Base-by-base conservation (phyloP, 2,113 vertebrate genomes). In the Proteles cristata region DNA sequence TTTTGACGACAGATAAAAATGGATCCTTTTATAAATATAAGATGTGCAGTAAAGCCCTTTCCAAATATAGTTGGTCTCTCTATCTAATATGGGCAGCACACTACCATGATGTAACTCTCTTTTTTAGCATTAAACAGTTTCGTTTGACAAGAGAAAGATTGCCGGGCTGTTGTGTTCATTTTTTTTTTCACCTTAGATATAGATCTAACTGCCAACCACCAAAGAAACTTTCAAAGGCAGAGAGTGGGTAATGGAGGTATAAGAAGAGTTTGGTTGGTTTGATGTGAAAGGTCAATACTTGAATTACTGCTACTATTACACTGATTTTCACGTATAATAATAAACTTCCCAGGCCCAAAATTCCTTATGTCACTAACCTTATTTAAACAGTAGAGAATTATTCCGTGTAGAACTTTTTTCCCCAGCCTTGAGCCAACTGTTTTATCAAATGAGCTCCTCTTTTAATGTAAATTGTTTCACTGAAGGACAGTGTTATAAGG, bases 381-480 rank as follows among this genome's bases (percentile, higher is more conserved):
- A 58, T 50, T 77, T 86, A 33, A 77, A 92, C 93, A 88, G 21
- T 39, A 71, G 74, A 10, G 15, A 93, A 63, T 97, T 95, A 89
- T 73, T 94, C 86, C 74, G 92, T 10, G 55, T 48, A 87, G 73
- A 73, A 63, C 33, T 79, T 65, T 71, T 61, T 77, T 14, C 19
- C 53, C 39, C 19, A 61, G 86, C 73, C 7, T 1, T 92, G 73
- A 87, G 16, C 45, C 69, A 92, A 66, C 39, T 28, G 6, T 4
- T 83, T 61, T n/a, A 95, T 77, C 79, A 73, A 50, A 63, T 58
- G 53, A 93, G 25, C 39, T 83, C 48, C 65, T 96, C 66, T 91
- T 80, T 53, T 58, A 14, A 35, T 87, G 48, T 80, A 39, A 97
- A 82, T 68, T 94, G 79, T 86, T 92, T 95, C 83, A 66, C 45